Evolutionary conservation across 2,113 vertebrate species (phyloP), one percentile per base, ranked within the genome.

Genomic region (Carassius auratus): DNA sequence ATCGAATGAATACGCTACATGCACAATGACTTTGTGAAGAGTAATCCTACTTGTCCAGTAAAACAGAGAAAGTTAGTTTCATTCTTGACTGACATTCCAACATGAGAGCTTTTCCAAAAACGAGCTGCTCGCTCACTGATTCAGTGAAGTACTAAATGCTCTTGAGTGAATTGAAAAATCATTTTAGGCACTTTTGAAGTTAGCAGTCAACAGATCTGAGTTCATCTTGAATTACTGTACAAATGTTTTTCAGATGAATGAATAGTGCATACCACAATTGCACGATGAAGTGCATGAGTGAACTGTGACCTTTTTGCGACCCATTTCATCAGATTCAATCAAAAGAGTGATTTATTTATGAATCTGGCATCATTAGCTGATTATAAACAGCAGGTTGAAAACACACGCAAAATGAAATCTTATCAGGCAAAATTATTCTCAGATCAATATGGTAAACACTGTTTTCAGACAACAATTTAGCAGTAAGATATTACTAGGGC

Each of bases 31-130:
- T 19, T 73, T 73, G 50, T 5, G 26, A 15, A 36, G 26, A 30
- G 75, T 55, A 77, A 57, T 77, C 26, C 52, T 33, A 36, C 21
- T 57, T 77, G 73, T 75, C 73, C 75, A 36, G 50, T 77, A 77
- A 77, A 77, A 12, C 57, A 33, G 52, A 77, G 17, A 5, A 57
- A 8, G 45, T n/a, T 12, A 77, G 75, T 77, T 77, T 36, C 3
- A 33, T 52, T 76, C n/a, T 76, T 0, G 0, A 52, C n/a, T 76
- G 74, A 26, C 69, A 42, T 50, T 48, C 73, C 73, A 75, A 48
- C 21, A 15, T 75, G 2, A 48, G 42, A 75, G 71, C 42, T 75
- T 50, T 50, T 75, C 42, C 42, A 15, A 74, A n/a, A 2, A 21
- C 0, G 21, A 45, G 38, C 38, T 14, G 69, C 69, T n/a, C 36